Base-by-base conservation (phyloP, 2,888 invertebrate genomes). In the Argyresthia goedartella region DNA sequence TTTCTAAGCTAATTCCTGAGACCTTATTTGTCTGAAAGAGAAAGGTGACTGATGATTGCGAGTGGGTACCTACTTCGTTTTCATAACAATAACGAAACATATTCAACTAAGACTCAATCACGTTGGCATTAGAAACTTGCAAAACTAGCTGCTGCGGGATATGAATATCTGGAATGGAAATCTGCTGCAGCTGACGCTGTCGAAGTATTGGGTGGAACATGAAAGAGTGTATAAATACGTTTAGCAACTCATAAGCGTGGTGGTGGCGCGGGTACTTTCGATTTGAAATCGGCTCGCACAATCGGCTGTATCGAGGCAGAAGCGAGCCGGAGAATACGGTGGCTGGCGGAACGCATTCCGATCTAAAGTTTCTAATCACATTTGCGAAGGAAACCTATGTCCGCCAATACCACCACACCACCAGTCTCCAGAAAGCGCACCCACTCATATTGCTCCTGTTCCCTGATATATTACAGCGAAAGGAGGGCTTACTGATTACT, bases 211-310 rank as follows among this genome's bases (percentile, higher is more conserved):
- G 69, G 67, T 73, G 76, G 69, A 79, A 78, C 80, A 81, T 81
- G 81, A 81, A 82, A 80, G 80, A 84, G 79, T 81, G 60, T 76
- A 76, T 81, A 80, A 82, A 79, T 82, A 85, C 85, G 85, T 84
- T 86, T 85, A 84, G 84, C 85, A 84, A 80, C 85, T 85, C 80
- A 82, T 82, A 82, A 84, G 85, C 48, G 25, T 9, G n/a, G 10
- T 35, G 25, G n/a, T 44, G 15, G 8, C 44, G 44, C 15, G 76
- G 74, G 81, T 81, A 85, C 86, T 86, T 86, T 86, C 86, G 81
- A 85, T 86, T 85, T 82, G 86, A 86, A 85, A 85, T 85, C 85
- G 79, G 76, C 77, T 76, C 81, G 76, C 75, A 84, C 85, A 84
- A 84, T 84, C 82, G 81, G 76, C 82, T 81, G 81, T 81, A 76